Base-by-base conservation (phyloP, 2,888 invertebrate species). In the Clusia tigrina region DNA sequence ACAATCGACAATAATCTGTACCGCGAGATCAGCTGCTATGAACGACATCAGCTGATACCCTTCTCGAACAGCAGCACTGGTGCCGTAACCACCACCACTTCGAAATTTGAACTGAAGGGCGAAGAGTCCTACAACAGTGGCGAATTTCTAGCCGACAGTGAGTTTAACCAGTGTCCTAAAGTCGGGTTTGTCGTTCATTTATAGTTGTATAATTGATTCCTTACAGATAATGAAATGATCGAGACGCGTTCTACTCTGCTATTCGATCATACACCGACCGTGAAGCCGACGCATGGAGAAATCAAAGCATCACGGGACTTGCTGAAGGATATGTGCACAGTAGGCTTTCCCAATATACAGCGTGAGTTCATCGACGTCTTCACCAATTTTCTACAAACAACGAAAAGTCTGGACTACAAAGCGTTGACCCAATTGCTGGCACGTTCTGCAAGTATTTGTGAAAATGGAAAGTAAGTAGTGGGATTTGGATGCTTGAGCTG, bases 1-100 rank as follows among this genome's bases (percentile, higher is more conserved):
- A 88, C 89, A 0, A 88, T 95, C 17, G 93, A 94, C 82, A 91
- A 92, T 70, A 87, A 89, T 72, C 85, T 94, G 6, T 91, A 93
- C 81, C 89, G 89, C 46, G 84, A 86, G 12, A 89, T 94, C 1
- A 86, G 79, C 22, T 95, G 95, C 76, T 84, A 85, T 32, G 94
- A 94, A 79, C 85, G 87, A 0, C 92, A 94, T 78, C 83, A 90
- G 37, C 87, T 94, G 64, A 89, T 91, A 72, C 92, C 94, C 0
- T 90, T 94, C 76, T 91, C 93, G 0, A 91, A 90, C 63, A 87
- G 87, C 58, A 87, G 88, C 65, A 88, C 90, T 1, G 93, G 93
- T 0, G 92, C 91, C 0, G 87, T 89, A 74, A 91, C 92, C 2
- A 88, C 87, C 3, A 87, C 90, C 0, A 78, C 83, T 2, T 89